Conservation (phyloP, 2,888 invertebrate species). For the Maniola hyperantus region DNA sequence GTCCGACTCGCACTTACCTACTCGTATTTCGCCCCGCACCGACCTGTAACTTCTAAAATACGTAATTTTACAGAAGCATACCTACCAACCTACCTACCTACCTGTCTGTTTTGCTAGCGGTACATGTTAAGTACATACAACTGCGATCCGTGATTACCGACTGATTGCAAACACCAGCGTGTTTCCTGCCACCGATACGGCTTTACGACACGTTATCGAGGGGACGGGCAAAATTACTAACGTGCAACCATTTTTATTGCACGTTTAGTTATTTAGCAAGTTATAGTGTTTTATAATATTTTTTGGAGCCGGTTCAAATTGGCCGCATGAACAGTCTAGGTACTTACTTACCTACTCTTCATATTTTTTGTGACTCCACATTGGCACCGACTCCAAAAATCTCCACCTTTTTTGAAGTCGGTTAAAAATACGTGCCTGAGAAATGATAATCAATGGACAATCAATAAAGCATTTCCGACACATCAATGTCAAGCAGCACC, state of each 20-base stretch:
- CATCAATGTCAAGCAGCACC: conserved; percentile 68
- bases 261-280: background rate
- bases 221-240: conserved; percentile 8
- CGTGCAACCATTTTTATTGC: background rate
- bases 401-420: no score
- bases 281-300: no score
- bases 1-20: no score
- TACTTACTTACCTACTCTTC: no score
- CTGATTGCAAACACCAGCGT: conserved; percentile 45
- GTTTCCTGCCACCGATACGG: conserved; percentile 39
- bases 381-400: no score
- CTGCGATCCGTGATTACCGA: conserved; percentile 43
- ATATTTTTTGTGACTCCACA: no score
- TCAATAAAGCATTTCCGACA: conserved; percentile 57
- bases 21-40: no score
- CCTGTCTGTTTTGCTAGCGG: conserved; percentile 27
- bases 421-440: conserved; percentile 22
- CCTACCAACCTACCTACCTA: no score
- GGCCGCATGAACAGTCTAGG: no score
- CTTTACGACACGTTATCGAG: conserved; percentile 26
- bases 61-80: no score
- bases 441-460: conserved; percentile 47
- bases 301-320: no score
- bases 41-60: no score
- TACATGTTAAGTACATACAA: conserved; percentile 29